Evolutionary conservation across 2,888 invertebrate genomes (phyloP).

Genomic region (Dromius quadrimaculatus): DNA sequence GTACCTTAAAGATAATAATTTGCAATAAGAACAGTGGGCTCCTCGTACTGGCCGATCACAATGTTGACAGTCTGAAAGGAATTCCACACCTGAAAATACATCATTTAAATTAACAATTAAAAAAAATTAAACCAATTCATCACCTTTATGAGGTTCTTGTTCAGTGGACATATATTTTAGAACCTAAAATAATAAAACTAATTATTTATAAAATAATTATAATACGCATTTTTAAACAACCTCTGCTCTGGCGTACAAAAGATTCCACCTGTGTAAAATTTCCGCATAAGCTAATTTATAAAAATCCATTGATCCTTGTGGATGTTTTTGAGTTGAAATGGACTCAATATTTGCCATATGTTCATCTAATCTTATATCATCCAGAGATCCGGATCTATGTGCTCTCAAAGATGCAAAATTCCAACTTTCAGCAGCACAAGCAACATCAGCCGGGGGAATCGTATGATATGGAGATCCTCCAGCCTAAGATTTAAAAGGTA

Average conservation of each 20-base stretch:
- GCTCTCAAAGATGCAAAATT: constrained; percentile 77
- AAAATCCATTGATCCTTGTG: constrained; percentile 74
- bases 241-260: constrained; percentile 82
- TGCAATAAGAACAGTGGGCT: constrained; percentile 80
- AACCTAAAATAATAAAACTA: constrained; percentile 64
- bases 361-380: constrained; percentile 72
- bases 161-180: constrained; percentile 71
- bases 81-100: constrained; percentile 74
- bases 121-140: background rate
- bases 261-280: constrained; percentile 86
- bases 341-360: constrained; percentile 59
- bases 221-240: constrained; percentile 56
- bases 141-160: constrained; percentile 63
- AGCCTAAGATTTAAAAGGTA: no score
- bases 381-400: constrained; percentile 85
- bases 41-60: constrained; percentile 77
- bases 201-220: background rate
- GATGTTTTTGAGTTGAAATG: constrained; percentile 64
- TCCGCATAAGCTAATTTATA: constrained; percentile 92
- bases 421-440: constrained; percentile 78
- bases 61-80: constrained; percentile 78
- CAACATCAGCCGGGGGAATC: constrained; percentile 83
- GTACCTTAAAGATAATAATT: constrained; percentile 75
- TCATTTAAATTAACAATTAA: constrained; percentile 1
- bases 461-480: constrained; percentile 92